Conservation (phyloP, 1,140 invertebrate species). For the Drosophila paulistorum region DNA sequence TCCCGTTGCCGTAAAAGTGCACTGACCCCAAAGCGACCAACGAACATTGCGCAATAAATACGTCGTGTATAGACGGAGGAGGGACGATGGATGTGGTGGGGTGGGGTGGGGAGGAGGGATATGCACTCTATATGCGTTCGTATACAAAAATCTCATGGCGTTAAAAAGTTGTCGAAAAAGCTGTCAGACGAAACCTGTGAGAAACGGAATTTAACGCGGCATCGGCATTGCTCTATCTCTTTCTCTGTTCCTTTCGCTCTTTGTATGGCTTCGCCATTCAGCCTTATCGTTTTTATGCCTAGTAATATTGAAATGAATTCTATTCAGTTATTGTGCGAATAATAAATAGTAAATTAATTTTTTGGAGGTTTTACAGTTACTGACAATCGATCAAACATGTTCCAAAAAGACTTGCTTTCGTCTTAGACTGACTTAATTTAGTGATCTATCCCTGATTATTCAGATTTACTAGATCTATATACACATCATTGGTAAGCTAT, state of each 20-base stretch:
- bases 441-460: too few relatives aligned
- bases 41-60: slow-evolving; percentile 9
- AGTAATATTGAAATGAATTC: neutral
- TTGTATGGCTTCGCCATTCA: too few relatives aligned
- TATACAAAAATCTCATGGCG: slow-evolving; percentile 4
- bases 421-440: too few relatives aligned
- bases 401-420: too few relatives aligned
- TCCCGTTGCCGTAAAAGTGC: neutral
- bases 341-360: too few relatives aligned
- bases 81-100: too few relatives aligned
- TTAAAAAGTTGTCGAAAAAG: slow-evolving; percentile 6
- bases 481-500: too few relatives aligned
- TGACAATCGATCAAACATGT: too few relatives aligned
- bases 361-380: too few relatives aligned
- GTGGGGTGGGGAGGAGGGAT: too few relatives aligned
- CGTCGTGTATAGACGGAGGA: neutral
- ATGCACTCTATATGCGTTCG: neutral
- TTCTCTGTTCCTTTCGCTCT: neutral
- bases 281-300: too few relatives aligned
- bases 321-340: neutral
- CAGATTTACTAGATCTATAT: too few relatives aligned
- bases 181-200: neutral
- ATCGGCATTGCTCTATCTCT: neutral
- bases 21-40: slow-evolving; percentile 7
- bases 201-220: neutral